Base-by-base conservation (phyloP, 2,113 vertebrate species). In the Toxostoma redivivum region DNA sequence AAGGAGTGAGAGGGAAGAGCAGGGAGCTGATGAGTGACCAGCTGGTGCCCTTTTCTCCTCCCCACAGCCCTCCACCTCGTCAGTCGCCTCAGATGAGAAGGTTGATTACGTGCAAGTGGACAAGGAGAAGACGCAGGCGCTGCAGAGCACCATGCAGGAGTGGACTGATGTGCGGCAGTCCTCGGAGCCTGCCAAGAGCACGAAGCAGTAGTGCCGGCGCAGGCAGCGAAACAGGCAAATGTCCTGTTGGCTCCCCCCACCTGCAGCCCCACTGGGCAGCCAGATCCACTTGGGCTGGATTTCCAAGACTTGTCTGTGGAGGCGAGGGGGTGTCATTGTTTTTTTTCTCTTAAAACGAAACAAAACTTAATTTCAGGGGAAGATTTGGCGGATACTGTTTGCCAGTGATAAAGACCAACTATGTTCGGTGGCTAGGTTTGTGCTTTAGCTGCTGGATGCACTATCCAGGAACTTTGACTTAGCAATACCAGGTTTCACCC, bases 121-220 rank as follows among this genome's bases (percentile, higher is more conserved):
- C 97, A 99, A 99, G 91, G 99, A 99, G 97, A 99, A 99, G 98
- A 99, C 99, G 0, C 99, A 99, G 94, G 99, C 99, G 0, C 98
- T 99, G 94, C 99, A 99, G 96, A 99, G 97, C 98, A 99, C 99
- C 95, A 99, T 99, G 99, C 99, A 99, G 98, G 99, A 99, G 97
- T 99, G 99, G 99, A 99, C 99, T 4, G 99, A 99, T 3, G 99
- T 99, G 88, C 98, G 99, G 62, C 99, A 99, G 98, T 99, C 99
- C 81, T 98, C 98, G 1, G 99, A 99, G 91, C 98, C 99, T 6
- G 37, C 98, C 89, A 99, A 99, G 96, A 98, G 97, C 11, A 96
- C 98, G 47, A 99, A 99, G 97, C 98, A 96, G 94, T 98, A 97
- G 96, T 9, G 6, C 30, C 37, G 1, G 1, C 4, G 23, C 22